Evolutionary conservation across 2,113 vertebrate genomes (phyloP), one percentile per base, ranked within the genome.

Genomic region (Xiphias gladius): DNA sequence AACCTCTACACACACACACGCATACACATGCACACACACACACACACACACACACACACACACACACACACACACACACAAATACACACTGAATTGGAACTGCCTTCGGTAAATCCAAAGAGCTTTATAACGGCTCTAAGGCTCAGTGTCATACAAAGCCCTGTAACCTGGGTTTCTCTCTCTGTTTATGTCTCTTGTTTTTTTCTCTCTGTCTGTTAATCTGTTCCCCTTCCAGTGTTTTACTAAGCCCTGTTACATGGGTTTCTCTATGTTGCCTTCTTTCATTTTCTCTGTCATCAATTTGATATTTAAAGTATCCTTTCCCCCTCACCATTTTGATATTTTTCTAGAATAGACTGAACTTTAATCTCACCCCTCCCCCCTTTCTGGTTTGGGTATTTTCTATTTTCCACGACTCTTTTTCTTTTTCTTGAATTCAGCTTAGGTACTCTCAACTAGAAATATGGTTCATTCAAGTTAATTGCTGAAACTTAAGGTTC

Each of bases 81-180:
- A n/a, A 73, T 30, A 72, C 71, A 57, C 86, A 86, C 76, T 85
- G 72, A 84, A 83, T 66, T 82, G 62, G 48, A 81, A 87, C 67
- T 90, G 79, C 73, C 78, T 84, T 89, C 79, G 50, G 75, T 85
- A 88, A 89, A 92, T 91, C 90, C 89, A 78, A 76, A 85, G 79
- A 85, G 89, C 85, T 91, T 90, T 90, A 85, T 87, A 85, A 72
- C 73, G 76, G 86, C 90, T 91, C 87, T 80, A 84, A 86, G 86
- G 89, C 87, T 90, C 89, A 88, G 67, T 90, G 79, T 89, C 79
- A 73, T 83, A 87, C 86, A 91, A 86, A 92, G 89, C 79, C 69
- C 48, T 74, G 30, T 71, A 86, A 91, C 75, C 76, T 76, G 78
- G 39, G 58, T 75, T 82, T 80, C 37, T 76, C 61, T 61, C 57